Conservation (phyloP, 2,888 invertebrate species). For the Pteria penguin region DNA sequence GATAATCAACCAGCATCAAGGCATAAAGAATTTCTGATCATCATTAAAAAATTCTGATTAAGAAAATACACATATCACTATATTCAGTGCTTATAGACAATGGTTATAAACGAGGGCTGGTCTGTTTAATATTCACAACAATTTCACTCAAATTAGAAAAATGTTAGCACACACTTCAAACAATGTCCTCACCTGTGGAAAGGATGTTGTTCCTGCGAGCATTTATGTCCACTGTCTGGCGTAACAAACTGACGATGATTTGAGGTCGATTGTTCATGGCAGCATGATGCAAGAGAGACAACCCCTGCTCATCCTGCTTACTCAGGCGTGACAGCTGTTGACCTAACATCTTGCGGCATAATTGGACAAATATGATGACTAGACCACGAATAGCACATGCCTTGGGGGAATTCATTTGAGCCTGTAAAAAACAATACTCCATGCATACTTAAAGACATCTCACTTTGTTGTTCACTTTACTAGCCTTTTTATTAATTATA, state of each 20-base stretch:
- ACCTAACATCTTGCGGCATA: slow-evolving; percentile 73
- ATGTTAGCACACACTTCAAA: background rate
- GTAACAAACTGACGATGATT: slow-evolving; percentile 76
- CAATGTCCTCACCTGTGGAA: slow-evolving; percentile 70
- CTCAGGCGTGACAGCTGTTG: slow-evolving; percentile 71
- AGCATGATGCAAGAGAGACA: slow-evolving; percentile 78
- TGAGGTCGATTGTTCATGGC: slow-evolving; percentile 79
- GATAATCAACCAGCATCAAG: no score
- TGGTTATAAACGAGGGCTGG: background rate
- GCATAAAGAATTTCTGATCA: no score
- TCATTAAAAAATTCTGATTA: no score
- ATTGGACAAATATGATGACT: slow-evolving; percentile 76
- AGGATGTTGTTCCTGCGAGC: slow-evolving; percentile 71
- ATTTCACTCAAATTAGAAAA: background rate
- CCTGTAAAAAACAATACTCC: no score
- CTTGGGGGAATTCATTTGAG: slow-evolving; percentile 72
- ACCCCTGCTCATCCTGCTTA: slow-evolving; percentile 79
- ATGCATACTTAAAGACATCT: no score
- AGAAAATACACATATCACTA: background rate
- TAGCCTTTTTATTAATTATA: no score
- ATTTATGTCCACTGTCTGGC: slow-evolving; percentile 78
- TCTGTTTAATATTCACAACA: background rate
- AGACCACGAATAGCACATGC: slow-evolving; percentile 77
- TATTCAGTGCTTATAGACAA: background rate
- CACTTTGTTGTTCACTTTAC: background rate